These are phyloP conservation scores for Ataeniobius toweri DNA, from an alignment of 2,797 vertebrate species.

Conservation along the genomic window DNA sequence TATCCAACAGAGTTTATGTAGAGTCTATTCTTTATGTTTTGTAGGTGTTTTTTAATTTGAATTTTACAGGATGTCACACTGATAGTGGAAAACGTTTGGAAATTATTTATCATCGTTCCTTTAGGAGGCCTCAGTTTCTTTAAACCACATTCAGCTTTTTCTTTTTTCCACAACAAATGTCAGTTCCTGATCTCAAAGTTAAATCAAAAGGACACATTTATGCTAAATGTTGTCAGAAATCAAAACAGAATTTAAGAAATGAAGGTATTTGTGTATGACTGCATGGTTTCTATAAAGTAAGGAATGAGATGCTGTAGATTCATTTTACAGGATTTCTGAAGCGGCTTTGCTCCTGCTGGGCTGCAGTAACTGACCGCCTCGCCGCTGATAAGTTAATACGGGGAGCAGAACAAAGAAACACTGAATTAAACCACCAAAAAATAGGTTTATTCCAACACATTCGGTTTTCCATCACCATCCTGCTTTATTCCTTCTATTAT, in stretches of 20 bases:
- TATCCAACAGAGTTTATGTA: too few relatives aligned
- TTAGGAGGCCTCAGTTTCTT: too few relatives aligned
- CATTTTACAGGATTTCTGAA: neutral
- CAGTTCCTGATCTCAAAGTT: too few relatives aligned
- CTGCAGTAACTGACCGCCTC: slow-evolving; percentile 30
- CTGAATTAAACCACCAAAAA: neutral
- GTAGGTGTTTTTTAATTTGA: too few relatives aligned
- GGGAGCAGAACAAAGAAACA: neutral
- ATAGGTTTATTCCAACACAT: neutral
- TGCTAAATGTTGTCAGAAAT: neutral
- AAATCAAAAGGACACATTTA: neutral
- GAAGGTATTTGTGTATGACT: neutral
- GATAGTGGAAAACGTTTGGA: too few relatives aligned
- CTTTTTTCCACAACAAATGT: too few relatives aligned
- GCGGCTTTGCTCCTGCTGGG: slow-evolving; percentile 62
- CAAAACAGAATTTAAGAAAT: neutral
- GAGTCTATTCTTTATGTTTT: too few relatives aligned
- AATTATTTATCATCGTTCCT: too few relatives aligned
- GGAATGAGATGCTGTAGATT: neutral
- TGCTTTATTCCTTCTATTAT: neutral
- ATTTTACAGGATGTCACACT: too few relatives aligned
- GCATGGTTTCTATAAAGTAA: too few relatives aligned
- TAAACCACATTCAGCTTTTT: too few relatives aligned
- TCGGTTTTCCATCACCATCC: neutral
- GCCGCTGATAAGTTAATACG: slow-evolving; percentile 42